phyloP scores from a whole-genome alignment of 2,888 invertebrate species.

The Ennomos fuscantarius region DNA sequence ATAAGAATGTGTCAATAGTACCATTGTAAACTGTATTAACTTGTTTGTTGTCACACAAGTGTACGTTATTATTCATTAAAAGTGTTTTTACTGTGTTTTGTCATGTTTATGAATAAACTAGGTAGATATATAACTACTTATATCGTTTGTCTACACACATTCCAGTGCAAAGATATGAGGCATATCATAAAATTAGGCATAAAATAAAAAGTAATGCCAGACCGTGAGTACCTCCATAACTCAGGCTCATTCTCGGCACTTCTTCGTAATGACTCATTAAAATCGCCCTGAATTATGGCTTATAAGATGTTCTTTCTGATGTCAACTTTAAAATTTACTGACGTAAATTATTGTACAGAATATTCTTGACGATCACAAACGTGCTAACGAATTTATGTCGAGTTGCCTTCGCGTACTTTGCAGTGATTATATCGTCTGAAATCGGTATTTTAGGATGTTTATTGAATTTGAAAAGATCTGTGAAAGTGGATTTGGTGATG shows the following conservation, averaged over 20 bases:
- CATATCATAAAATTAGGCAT: slow-evolving; percentile 39
- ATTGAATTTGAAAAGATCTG: slow-evolving; percentile 70
- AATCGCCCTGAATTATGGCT: slow-evolving; percentile 72
- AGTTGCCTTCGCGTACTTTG: slow-evolving; percentile 72
- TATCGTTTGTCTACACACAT: slow-evolving; percentile 33
- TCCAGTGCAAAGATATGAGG: slow-evolving; percentile 36
- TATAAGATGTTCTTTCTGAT: slow-evolving; percentile 82
- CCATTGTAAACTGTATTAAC: no score
- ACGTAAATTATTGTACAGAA: slow-evolving; percentile 75
- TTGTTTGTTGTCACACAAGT: no score
- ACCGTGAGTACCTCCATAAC: slow-evolving; percentile 45
- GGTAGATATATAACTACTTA: slow-evolving; percentile 1
- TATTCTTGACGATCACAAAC: slow-evolving; percentile 78
- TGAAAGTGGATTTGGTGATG: slow-evolving; percentile 67
- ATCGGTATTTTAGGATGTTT: slow-evolving; percentile 76
- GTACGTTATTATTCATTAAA: no score
- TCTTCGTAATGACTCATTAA: slow-evolving; percentile 61
- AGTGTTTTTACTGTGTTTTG: no score
- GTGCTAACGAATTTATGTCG: slow-evolving; percentile 82
- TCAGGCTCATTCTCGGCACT: slow-evolving; percentile 44
- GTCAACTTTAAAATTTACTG: slow-evolving; percentile 84
- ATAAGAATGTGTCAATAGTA: no score
- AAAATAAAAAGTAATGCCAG: slow-evolving; percentile 41
- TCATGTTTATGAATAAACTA: slow-evolving; percentile 15
- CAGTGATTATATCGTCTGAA: slow-evolving; percentile 70